phyloP scores from a whole-genome alignment of 2,797 vertebrate species.

The Lerista edwardsae region DNA sequence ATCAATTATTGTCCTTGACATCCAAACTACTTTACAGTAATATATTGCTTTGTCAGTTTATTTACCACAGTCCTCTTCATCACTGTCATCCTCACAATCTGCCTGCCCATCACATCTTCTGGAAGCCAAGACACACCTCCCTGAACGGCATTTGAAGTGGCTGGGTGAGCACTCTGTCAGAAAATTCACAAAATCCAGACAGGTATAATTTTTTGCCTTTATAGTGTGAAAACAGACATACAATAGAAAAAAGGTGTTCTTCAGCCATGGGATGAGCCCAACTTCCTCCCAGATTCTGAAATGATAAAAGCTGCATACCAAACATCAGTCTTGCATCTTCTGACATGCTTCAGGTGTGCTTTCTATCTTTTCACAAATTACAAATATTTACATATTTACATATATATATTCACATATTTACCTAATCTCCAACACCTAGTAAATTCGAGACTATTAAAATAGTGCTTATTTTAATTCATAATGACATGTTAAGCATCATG shows the following conservation, averaged over 20 bases:
- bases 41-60: not conserved
- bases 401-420: no score
- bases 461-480: no score
- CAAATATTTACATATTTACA: no score
- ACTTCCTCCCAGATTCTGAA: not conserved
- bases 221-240: not conserved
- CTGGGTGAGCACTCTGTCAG: slow-evolving; percentile 93
- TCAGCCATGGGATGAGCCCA: no score
- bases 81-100: slow-evolving; percentile 93
- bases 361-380: not conserved
- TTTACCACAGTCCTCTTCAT: slow-evolving; percentile 93
- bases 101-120: slow-evolving; percentile 91
- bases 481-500: no score
- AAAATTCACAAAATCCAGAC: slow-evolving; percentile 15
- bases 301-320: no score
- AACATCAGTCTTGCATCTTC: not conserved
- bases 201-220: not conserved
- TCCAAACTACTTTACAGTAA: not conserved
- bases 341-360: not conserved
- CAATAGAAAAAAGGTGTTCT: not conserved
- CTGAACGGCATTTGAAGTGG: slow-evolving; percentile 92
- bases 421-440: no score
- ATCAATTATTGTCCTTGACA: not conserved
- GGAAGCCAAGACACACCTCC: slow-evolving; percentile 88
- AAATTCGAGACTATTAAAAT: no score